Evolutionary conservation across 35 echinoderm and acorn worm species (phyloP).

Genomic region (Hemicentrotus pulcherrimus): DNA sequence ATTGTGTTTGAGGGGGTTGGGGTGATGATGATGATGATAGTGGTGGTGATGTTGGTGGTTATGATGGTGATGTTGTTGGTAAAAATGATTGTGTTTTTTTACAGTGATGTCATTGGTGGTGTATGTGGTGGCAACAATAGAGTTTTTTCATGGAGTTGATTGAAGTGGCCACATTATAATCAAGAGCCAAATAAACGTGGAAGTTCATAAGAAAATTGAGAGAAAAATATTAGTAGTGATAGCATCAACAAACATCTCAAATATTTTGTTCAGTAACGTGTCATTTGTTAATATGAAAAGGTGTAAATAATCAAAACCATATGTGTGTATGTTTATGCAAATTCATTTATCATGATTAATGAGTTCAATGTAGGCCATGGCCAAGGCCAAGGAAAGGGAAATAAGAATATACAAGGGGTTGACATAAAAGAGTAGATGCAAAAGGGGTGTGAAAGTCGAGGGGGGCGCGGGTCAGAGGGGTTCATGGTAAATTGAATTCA

Average conservation of each 20-base stretch:
- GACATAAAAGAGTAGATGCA: not conserved
- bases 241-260: not conserved
- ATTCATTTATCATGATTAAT: not conserved
- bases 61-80: not conserved
- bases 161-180: not conserved
- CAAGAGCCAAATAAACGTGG: not conserved
- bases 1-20: not conserved
- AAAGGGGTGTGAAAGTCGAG: not conserved
- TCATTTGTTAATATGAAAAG: too few species aligned
- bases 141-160: not conserved
- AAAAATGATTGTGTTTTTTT: not conserved
- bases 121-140: not conserved
- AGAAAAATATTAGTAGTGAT: not conserved
- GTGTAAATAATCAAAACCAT: not conserved
- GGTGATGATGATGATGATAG: not conserved
- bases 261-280: not conserved
- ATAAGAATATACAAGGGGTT: not conserved
- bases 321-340: not conserved
- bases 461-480: not conserved
- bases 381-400: not conserved
- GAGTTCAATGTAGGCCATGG: not conserved
- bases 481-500: not conserved
- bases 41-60: not conserved
- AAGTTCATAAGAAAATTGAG: not conserved
- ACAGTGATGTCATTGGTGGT: not conserved